Percentiles rank a stretch among this genome's conserved stretches.
These are phyloP conservation scores for Syncerus caffer DNA, from an alignment of 2,797 vertebrate species.

Conservation along the genomic window DNA sequence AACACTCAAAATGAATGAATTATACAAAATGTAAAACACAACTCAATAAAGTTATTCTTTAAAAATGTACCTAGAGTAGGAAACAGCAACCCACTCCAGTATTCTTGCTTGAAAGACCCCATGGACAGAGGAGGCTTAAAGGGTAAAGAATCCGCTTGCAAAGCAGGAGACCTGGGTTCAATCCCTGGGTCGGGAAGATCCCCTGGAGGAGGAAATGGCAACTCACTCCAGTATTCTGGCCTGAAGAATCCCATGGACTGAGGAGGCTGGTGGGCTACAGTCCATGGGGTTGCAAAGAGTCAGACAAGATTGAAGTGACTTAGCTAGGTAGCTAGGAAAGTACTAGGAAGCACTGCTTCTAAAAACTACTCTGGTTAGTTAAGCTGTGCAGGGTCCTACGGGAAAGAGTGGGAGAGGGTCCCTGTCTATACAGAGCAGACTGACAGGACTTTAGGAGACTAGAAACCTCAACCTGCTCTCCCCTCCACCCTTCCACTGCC, in stretches of 20 bases:
- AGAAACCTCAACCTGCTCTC: background rate
- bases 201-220: background rate
- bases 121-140: background rate
- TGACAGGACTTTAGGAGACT: background rate
- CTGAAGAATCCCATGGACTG: background rate
- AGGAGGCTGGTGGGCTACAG: background rate
- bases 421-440: background rate
- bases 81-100: background rate
- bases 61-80: background rate
- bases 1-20: background rate
- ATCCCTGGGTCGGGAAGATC: background rate
- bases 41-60: background rate
- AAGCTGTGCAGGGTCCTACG: background rate
- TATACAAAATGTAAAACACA: background rate
- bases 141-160: background rate
- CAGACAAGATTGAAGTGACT: background rate
- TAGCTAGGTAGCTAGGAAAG: background rate
- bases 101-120: background rate
- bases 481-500: background rate
- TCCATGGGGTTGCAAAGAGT: background rate
- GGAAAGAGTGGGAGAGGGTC: background rate
- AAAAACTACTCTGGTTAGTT: background rate
- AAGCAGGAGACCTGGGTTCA: background rate
- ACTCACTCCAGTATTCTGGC: background rate
- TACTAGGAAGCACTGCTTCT: background rate